Base-by-base conservation (phyloP, 1,140 invertebrate species). In the Dendroctonus valens region DNA sequence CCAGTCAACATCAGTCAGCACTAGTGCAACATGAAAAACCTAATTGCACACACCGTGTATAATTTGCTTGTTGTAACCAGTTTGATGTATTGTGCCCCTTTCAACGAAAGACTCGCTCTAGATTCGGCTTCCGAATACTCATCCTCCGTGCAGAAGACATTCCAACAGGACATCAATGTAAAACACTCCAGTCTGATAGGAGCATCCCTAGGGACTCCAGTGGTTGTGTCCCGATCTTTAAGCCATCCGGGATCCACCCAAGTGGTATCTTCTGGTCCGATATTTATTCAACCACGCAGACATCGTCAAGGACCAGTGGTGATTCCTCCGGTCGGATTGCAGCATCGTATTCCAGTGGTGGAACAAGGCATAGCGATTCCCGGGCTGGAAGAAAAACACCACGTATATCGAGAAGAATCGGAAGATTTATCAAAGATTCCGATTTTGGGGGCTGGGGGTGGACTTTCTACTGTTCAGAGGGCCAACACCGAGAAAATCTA, bases 401-500 rank as follows among this genome's bases (percentile, higher is more conserved):
- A 65, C 15, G 9, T 65, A 6, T 65, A 65, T 26, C 12, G 41
- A 11, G 62, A 65, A 15, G 62, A 65, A 52, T 26, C 52, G 6
- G 62, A 65, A 15, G 49, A 50, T 40, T 46, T 65, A 12, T 65
- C 62, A 5, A 65, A 50, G 12, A 57, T 7, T 3, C 53, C 62
- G 4, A n/a, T 65, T 7, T 9, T 65, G 9, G 44, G 46, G 41
- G 51, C 5, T 9, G 52, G 42, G 5, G 52, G 52, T 12, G 14
- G 15, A 11, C 44, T 65, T 4, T 37, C 9, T 3, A 39, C 58
- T 12, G 41, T 65, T 7, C 6, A 58, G 7, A 26, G 15, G 7
- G 62, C 57, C n/a, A 65, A 65, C 39, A 55, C 53, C 26, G 62
- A 65, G 26, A 57, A 55, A 26, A 7, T 48, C 6, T 57, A 58